Base-by-base conservation (phyloP, 2,113 vertebrate genomes). In the Sterna hirundo region DNA sequence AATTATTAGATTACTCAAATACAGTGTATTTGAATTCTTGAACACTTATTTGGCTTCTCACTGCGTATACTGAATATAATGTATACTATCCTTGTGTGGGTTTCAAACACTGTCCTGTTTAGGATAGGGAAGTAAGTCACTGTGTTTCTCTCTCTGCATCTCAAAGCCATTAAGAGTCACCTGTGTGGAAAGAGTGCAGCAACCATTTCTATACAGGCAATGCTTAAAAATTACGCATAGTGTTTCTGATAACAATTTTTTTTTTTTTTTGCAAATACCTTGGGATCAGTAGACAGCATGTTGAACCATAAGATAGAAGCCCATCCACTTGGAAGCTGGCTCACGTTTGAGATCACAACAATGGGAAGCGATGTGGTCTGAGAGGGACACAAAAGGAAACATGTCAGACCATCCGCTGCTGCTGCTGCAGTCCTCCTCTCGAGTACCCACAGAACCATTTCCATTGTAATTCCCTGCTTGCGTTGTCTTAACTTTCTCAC, bases 281-380 rank as follows among this genome's bases (percentile, higher is more conserved):
- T 99, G 70, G 99, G 98, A 58, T 99, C 99, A 2, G 97, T 98
- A 88, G 98, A 98, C 66, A 99, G 98, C 99, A 99, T 99, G 98
- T 99, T 99, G 98, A 99, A 99, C 99, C 99, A 99, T 44, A 99
- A 97, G 96, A 99, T 99, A 68, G 99, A 99, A 76, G 99, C 99
- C 99, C 99, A 99, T 74, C 99, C 99, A 27, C 99, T 99, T 38
- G 99, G 99, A 65, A 99, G 98, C 98, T 99, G 99, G 96, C 99
- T 99, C 64, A 99, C 99, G 0, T 99, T 99, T 58, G 99, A 99
- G 98, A 99, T 99, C 78, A 99, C 99, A 51, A 99, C 99, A 5
- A 99, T 97, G 0, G 99, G 99, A 89, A 99, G 98, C 15, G 99
- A 99, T 15, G 98, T 97, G 12, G 99, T 99, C 99, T 99, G 74